phyloP scores from a whole-genome alignment of 2,888 invertebrate genomes.

The Morpho helenor region DNA sequence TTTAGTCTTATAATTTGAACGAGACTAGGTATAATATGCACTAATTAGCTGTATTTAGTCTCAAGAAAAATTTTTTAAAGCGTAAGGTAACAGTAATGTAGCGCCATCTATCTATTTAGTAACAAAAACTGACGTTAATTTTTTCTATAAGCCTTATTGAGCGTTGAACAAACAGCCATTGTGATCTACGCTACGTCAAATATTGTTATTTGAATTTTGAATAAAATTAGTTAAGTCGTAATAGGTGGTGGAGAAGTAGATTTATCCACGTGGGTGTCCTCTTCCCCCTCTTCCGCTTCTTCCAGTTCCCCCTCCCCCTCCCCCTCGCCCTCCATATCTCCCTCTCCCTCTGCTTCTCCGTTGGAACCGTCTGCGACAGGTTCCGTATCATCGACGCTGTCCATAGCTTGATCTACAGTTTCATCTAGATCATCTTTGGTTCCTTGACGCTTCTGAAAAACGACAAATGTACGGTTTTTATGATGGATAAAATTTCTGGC shows the following conservation, averaged over 20 bases:
- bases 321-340: constrained; percentile 40
- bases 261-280: constrained; percentile 56
- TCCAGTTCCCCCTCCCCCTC: constrained; percentile 42
- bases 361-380: constrained; percentile 29
- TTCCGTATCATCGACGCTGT: constrained; percentile 41
- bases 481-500: no score
- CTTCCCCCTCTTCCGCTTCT: constrained; percentile 42
- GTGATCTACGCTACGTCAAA: no score
- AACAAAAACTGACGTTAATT: no score
- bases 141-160: no score
- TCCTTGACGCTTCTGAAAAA: constrained; percentile 56
- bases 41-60: no score
- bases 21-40: no score
- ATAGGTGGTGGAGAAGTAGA: constrained; percentile 75
- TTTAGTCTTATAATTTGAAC: no score
- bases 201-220: not conserved
- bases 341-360: constrained; percentile 36
- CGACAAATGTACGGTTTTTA: not conserved
- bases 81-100: no score
- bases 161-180: no score
- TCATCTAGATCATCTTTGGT: constrained; percentile 54
- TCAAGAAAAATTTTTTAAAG: no score
- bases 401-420: constrained; percentile 34
- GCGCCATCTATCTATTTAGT: no score
- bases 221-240: constrained; percentile 17